A percentile compares a stretch with the other conserved stretches of the same genome.
Evolutionary conservation across 2,888 invertebrate species (phyloP).

Genomic region (Rotaria sp.): DNA sequence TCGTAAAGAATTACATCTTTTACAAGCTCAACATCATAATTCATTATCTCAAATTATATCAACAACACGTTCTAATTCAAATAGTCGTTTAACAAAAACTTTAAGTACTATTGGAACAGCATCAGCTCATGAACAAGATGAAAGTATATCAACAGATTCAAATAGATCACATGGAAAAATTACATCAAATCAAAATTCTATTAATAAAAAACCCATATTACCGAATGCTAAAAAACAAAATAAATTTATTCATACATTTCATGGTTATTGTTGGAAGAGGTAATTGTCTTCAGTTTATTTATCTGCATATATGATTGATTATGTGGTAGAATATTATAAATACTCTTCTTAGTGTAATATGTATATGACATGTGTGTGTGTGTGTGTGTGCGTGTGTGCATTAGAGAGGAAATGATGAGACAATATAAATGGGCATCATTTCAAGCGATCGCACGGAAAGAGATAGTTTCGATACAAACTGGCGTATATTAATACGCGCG

Average conservation of each 20-base stretch:
- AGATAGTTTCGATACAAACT: neutral
- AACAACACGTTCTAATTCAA: constrained; percentile 59
- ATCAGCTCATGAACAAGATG: neutral
- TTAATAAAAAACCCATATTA: neutral
- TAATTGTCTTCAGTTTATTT: neutral
- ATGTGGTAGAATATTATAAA: neutral
- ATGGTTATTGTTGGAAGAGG: neutral
- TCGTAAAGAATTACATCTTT: constrained; percentile 71
- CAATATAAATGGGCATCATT: neutral
- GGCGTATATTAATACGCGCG: too few species aligned
- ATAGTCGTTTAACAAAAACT: constrained; percentile 44
- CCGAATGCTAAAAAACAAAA: neutral
- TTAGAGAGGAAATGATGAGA: neutral
- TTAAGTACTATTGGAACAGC: neutral
- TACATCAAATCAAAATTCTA: neutral
- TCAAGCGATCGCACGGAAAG: neutral
- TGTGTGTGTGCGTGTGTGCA: neutral
- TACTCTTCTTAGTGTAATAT: neutral
- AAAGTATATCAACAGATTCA: neutral
- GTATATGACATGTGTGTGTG: neutral
- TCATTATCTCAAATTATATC: constrained; percentile 41
- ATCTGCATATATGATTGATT: neutral
- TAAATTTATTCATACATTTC: neutral
- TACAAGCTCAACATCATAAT: constrained; percentile 48
- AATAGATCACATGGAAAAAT: neutral